Conservation (phyloP, 2,888 invertebrate genomes). For the Polydrusus cervinus region DNA sequence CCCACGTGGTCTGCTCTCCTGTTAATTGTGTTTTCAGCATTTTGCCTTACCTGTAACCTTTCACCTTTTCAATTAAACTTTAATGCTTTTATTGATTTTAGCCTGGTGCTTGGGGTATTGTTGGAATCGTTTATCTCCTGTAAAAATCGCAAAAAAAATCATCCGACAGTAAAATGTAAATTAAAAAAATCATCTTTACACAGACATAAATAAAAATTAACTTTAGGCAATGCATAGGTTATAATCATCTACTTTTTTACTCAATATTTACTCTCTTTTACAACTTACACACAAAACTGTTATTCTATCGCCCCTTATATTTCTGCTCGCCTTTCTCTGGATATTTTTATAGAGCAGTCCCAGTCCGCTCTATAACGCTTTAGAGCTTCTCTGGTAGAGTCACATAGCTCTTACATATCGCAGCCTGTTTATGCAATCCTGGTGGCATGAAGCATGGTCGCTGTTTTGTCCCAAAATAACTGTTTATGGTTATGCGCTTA, state of each 20-base stretch:
- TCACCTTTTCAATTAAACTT: slow-evolving; percentile 13
- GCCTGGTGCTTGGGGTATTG: no score
- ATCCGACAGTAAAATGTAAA: no score
- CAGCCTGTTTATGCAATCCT: slow-evolving; percentile 5
- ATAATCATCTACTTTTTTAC: no score
- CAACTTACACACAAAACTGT: no score
- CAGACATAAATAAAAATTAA: no score
- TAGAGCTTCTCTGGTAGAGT: slow-evolving; percentile 4
- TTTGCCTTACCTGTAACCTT: slow-evolving; percentile 47
- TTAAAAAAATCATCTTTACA: no score
- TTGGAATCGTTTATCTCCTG: no score
- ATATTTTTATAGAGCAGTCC: slow-evolving; percentile 40
- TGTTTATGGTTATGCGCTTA: background rate
- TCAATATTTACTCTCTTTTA: no score
- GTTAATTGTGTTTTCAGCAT: slow-evolving; percentile 41
- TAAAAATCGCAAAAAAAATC: no score
- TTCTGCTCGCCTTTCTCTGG: slow-evolving; percentile 30
- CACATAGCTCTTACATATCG: slow-evolving; percentile 18
- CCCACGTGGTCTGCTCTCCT: slow-evolving; percentile 17
- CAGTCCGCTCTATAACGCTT: slow-evolving; percentile 32
- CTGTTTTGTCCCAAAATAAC: slow-evolving; percentile 19
- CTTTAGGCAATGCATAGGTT: no score
- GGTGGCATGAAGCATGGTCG: background rate
- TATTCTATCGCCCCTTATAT: background rate
- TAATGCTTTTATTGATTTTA: background rate